Percentiles rank a stretch among this genome's conserved stretches.
Conservation (phyloP, 2,888 invertebrate species). For the Nebria brevicollis region DNA sequence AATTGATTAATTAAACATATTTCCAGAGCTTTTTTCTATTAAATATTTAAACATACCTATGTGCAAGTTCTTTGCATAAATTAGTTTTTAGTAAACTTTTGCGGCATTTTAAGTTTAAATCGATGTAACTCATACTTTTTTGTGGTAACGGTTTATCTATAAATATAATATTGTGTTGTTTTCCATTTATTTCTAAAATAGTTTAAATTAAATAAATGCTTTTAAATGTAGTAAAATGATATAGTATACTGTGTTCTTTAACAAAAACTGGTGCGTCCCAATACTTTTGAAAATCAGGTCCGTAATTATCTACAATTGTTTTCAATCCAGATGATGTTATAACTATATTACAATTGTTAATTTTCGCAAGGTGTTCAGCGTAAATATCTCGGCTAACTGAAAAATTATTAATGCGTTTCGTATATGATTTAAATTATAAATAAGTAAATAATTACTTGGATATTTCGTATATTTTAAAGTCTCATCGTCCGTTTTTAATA, state of each 20-base stretch:
- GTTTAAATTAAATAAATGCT: background rate
- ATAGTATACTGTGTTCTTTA: slow-evolving; percentile 49
- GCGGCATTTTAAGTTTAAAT: slow-evolving; percentile 53
- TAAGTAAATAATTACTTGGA: slow-evolving; percentile 9
- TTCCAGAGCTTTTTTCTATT: background rate
- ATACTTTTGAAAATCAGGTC: slow-evolving; percentile 52
- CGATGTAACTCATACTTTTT: slow-evolving; percentile 50
- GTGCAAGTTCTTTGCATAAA: slow-evolving; percentile 56
- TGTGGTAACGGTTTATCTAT: slow-evolving; percentile 57
- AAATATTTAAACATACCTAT: slow-evolving; percentile 50
- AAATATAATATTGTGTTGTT: slow-evolving; percentile 54
- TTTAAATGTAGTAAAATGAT: background rate
- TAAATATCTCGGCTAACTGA: slow-evolving; percentile 56
- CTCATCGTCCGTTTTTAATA: slow-evolving; percentile 1
- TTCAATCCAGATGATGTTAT: slow-evolving; percentile 57
- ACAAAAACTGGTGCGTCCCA: slow-evolving; percentile 58
- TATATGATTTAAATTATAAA: background rate
- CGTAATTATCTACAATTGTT: slow-evolving; percentile 54
- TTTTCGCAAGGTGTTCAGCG: slow-evolving; percentile 52
- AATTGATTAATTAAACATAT: background rate
- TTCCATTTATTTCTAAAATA: slow-evolving; percentile 34
- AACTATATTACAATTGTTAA: slow-evolving; percentile 54
- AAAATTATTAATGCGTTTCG: slow-evolving; percentile 41
- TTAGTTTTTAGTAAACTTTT: slow-evolving; percentile 55
- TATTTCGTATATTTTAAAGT: slow-evolving; percentile 15